phyloP scores from a whole-genome alignment of 2,888 invertebrate species.

The Sinohyriopsis cumingii region DNA sequence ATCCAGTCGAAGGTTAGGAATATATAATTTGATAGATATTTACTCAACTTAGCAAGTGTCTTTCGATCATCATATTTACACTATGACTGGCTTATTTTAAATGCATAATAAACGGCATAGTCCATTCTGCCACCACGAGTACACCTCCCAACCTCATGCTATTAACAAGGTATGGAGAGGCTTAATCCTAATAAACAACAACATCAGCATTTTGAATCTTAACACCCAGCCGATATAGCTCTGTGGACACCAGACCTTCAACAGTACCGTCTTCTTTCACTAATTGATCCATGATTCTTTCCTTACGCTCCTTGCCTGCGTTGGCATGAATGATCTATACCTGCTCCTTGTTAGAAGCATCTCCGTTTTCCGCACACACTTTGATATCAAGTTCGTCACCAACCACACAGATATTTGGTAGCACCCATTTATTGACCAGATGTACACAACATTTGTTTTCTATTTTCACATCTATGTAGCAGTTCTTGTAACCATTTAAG shows the following conservation, averaged over 20 bases:
- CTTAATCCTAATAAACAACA: conserved; percentile 26
- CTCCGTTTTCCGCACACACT: not conserved
- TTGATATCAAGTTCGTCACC: conserved; percentile 5
- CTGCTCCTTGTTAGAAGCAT: not conserved
- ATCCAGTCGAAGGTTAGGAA: conserved; percentile 2
- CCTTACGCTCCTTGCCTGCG: conserved; percentile 18
- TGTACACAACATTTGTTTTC: conserved; percentile 16
- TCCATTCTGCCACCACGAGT: conserved; percentile 7
- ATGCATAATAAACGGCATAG: conserved; percentile 10
- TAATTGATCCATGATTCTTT: conserved; percentile 18
- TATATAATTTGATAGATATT: not conserved
- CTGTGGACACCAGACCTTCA: conserved; percentile 21
- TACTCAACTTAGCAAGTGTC: not conserved
- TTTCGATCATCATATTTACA: not conserved
- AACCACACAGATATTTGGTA: conserved; percentile 21
- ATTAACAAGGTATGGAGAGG: conserved; percentile 13
- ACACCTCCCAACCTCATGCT: conserved; percentile 30
- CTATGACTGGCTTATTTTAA: conserved; percentile 3
- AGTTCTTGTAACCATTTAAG: conserved; percentile 14
- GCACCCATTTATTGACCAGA: conserved; percentile 18
- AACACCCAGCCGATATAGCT: conserved; percentile 33
- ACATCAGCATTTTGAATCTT: conserved; percentile 23
- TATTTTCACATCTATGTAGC: not conserved
- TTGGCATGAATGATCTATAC: conserved; percentile 26
- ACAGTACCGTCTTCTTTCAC: conserved; percentile 4